These are phyloP conservation scores for Netelia virgata DNA, from an alignment of 2,888 invertebrate species.

Conservation along the genomic window DNA sequence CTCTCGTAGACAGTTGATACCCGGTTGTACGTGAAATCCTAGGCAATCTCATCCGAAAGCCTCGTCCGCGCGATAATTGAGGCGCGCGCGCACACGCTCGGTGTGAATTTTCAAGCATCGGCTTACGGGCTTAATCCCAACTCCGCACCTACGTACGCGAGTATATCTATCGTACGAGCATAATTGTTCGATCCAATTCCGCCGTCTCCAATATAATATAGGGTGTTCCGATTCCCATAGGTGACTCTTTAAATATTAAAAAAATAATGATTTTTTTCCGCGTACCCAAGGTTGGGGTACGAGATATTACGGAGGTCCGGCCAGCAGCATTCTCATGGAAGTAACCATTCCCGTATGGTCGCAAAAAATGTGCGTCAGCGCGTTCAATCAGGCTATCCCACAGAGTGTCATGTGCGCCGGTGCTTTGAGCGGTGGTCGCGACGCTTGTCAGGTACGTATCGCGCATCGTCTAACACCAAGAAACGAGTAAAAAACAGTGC, in stretches of 20 bases:
- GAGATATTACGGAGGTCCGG: conserved; percentile 89
- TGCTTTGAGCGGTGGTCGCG: conserved; percentile 90
- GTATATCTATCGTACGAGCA: no score
- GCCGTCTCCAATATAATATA: neutral
- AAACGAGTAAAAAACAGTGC: neutral
- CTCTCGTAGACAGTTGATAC: conserved; percentile 5
- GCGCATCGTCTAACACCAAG: no score
- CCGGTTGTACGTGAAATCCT: conserved; percentile 39
- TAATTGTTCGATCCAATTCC: no score
- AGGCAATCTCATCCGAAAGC: conserved; percentile 38
- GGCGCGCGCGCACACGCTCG: conserved; percentile 21
- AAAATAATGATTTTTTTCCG: neutral
- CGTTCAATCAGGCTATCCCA: conserved; percentile 89
- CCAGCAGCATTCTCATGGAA: conserved; percentile 90
- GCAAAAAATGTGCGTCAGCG: conserved; percentile 87
- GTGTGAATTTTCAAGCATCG: conserved; percentile 19
- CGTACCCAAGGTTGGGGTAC: conserved; percentile 90
- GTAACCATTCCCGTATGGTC: conserved; percentile 93
- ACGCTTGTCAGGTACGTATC: conserved; percentile 92
- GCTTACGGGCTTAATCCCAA: conserved; percentile 54
- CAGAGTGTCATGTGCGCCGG: conserved; percentile 92
- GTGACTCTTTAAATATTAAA: neutral
- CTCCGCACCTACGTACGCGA: conserved; percentile 2
- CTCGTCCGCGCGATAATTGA: conserved; percentile 34
- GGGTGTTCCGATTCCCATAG: no score